phyloP scores from a whole-genome alignment of 2,888 invertebrate genomes.

The Fabriciana adippe region DNA sequence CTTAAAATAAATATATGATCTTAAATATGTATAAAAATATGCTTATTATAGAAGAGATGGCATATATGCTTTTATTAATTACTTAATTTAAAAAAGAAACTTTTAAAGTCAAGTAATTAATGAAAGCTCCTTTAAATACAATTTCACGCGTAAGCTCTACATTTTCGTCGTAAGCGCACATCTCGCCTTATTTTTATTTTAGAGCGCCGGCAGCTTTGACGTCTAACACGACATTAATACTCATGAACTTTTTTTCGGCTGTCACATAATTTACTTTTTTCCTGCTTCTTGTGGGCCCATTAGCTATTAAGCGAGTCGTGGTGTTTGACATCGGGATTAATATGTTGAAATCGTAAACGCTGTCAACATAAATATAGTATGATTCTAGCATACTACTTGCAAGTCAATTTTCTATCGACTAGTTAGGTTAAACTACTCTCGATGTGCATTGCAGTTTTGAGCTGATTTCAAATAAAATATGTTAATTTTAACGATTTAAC shows the following conservation, averaged over 20 bases:
- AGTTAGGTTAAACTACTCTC: not conserved
- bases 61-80: too few relatives aligned
- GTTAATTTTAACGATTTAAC: constrained; percentile 4
- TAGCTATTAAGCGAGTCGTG: constrained; percentile 75
- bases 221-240: constrained; percentile 81
- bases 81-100: too few relatives aligned
- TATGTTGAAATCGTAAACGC: constrained; percentile 61
- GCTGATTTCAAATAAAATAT: not conserved
- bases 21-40: too few relatives aligned
- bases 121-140: not conserved
- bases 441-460: not conserved
- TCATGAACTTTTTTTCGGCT: constrained; percentile 72
- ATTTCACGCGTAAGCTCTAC: constrained; percentile 4
- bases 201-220: constrained; percentile 75
- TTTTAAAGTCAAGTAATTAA: too few relatives aligned
- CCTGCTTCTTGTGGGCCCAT: constrained; percentile 68
- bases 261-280: constrained; percentile 78
- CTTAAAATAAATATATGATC: too few relatives aligned
- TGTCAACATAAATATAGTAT: constrained; percentile 43
- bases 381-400: constrained; percentile 25
- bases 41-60: too few relatives aligned
- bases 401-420: not conserved
- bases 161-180: constrained; percentile 50
- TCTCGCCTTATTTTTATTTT: constrained; percentile 63
- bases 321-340: constrained; percentile 72